Evolutionary conservation across 1,140 invertebrate genomes (phyloP).

Genomic region (Galendromus occidentalis): DNA sequence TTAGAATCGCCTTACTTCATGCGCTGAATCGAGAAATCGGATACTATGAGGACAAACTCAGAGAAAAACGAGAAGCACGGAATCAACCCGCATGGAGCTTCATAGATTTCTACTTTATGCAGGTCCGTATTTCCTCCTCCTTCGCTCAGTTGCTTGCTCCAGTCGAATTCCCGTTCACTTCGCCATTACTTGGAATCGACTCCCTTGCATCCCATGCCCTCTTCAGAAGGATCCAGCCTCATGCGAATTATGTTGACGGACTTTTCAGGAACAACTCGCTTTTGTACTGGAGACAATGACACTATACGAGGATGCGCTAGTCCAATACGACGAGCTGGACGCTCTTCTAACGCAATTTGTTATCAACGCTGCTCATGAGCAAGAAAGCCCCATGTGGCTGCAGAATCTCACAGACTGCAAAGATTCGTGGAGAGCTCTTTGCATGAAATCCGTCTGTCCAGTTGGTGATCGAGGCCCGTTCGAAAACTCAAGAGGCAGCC

Average conservation of each 20-base stretch:
- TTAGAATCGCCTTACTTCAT: conserved; percentile 58
- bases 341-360: conserved; percentile 91
- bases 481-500: conserved; percentile 14
- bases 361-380: conserved; percentile 64
- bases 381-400: conserved; percentile 37
- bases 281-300: conserved; percentile 85
- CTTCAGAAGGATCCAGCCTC: not conserved
- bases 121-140: conserved; percentile 40
- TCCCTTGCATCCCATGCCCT: too few species aligned
- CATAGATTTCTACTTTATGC: conserved; percentile 75
- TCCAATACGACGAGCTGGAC: conserved; percentile 92
- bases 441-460: conserved; percentile 12
- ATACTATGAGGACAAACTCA: conserved; percentile 73
- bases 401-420: conserved; percentile 6
- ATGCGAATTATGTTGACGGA: not conserved
- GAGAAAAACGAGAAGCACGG: conserved; percentile 64
- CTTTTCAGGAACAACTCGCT: conserved; percentile 68
- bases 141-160: not conserved
- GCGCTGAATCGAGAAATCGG: conserved; percentile 51
- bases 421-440: conserved; percentile 17
- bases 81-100: conserved; percentile 83
- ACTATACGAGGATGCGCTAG: conserved; percentile 71
- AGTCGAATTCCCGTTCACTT: not conserved
- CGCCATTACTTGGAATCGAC: too few species aligned
- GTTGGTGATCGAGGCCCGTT: conserved; percentile 13